Evolutionary conservation across 2,888 invertebrate species (phyloP).

Genomic region (Dolichopus griseipennis): DNA sequence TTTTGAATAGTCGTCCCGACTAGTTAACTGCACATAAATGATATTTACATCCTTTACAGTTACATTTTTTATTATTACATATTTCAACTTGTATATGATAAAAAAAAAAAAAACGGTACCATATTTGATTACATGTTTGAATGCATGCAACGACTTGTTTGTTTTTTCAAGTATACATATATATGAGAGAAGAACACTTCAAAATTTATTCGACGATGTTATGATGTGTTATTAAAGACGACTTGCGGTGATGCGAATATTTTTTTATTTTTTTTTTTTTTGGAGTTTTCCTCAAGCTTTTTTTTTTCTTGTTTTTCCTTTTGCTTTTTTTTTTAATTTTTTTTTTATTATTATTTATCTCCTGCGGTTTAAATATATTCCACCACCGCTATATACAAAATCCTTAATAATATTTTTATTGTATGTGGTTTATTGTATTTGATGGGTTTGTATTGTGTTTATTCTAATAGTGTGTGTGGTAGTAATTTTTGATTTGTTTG

Average conservation of each 20-base stretch:
- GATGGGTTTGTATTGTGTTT: neutral
- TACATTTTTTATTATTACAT: neutral
- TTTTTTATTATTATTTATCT: neutral
- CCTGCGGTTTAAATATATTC: slow-evolving; percentile 1
- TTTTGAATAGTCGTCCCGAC: neutral
- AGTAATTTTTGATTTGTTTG: neutral
- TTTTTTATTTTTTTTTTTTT: neutral
- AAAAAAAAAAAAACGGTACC: no score
- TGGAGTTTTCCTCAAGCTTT: no score
- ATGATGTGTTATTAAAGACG: slow-evolving; percentile 3
- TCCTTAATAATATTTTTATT: neutral
- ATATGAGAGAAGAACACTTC: neutral
- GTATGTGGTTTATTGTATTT: neutral
- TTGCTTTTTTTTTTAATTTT: no score
- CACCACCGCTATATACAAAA: neutral
- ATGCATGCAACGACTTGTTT: no score
- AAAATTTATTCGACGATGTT: slow-evolving; percentile 1
- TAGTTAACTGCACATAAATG: slow-evolving; percentile 3
- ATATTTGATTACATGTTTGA: no score
- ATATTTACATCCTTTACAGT: neutral
- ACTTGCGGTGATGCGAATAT: neutral
- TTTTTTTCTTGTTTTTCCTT: no score
- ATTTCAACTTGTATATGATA: no score
- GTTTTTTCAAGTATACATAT: neutral
- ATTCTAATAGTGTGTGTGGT: no score